Conservation (phyloP, 2,113 vertebrate genomes). For the Podarcis cretensis region DNA sequence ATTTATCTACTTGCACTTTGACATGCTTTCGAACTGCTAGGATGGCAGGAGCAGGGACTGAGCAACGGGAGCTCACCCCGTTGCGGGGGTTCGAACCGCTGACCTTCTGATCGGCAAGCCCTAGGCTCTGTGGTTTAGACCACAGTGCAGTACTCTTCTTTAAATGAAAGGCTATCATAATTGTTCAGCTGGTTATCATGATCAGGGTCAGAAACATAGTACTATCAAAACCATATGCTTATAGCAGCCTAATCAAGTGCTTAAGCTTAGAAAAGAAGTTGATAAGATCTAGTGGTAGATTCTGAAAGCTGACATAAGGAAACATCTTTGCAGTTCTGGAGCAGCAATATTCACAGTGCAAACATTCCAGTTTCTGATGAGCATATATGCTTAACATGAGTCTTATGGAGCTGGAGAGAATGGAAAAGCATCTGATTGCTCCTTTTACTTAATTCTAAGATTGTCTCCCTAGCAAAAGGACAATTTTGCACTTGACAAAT, state of each 20-base stretch:
- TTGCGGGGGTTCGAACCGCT: no score
- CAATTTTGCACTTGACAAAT: background rate
- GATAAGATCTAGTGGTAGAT: background rate
- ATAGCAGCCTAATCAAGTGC: background rate
- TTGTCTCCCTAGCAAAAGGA: background rate
- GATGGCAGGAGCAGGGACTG: no score
- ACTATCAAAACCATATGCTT: background rate
- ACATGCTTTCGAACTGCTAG: no score
- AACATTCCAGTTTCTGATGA: background rate
- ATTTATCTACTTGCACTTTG: no score
- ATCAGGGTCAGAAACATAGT: background rate
- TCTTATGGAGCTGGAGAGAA: background rate
- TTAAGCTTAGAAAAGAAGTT: background rate
- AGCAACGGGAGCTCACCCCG: no score
- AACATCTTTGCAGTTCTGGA: background rate
- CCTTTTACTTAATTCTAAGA: background rate
- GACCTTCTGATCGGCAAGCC: no score
- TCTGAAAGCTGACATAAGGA: background rate
- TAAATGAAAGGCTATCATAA: slow-evolving; percentile 35
- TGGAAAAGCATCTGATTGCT: background rate
- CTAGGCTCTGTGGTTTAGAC: no score
- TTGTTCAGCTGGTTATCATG: background rate
- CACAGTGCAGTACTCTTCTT: background rate
- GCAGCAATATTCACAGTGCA: background rate
- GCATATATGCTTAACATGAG: background rate